Evolutionary conservation across 1,140 invertebrate genomes (phyloP), one percentile per base, ranked within the genome.

Genomic region (Anoplophora glabripennis): DNA sequence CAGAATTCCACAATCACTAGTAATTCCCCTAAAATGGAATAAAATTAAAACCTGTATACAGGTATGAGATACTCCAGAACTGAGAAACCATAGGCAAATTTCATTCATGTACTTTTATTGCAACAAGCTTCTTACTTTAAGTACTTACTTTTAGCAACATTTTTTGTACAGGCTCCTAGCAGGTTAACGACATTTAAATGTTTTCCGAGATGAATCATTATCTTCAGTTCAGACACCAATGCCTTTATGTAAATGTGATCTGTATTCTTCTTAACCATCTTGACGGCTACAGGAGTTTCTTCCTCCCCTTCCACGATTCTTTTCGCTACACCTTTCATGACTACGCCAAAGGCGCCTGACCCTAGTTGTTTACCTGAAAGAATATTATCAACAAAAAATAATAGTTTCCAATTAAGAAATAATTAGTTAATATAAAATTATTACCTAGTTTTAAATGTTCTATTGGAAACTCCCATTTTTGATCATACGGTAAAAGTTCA

Each of bases 121-220:
- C n/a, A n/a, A n/a, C n/a, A n/a, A n/a, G n/a, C n/a, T n/a, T n/a
- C n/a, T n/a, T 28, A 28, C 21, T 28, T 28, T 2, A 28, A n/a
- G n/a, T 5, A 76, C 81, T 80, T 80, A 94, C 94, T 86, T 83
- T 93, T 94, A 1, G 84, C 83, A 49, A 96, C 86, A 72, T 95
- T 89, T 72, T 91, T 92, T 0, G 94, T 97, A 55, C 91, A 93
- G 17, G 94, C 95, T 45, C 95, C 95, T 1, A 97, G 81, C 15
- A 98, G 79, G 79, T 98, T 98, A 0, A 97, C 91, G 14, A 98
- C 93, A 74, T 98, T 98, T 0, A 97, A 74, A 78, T 98, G 94
- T 70, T 92, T 90, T 0, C 94, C 94, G 56, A 98, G 81, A 77
- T 97, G 92, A n/a, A 93, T 89, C 86, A 98, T 91, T 18, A 98